Percentiles rank a stretch among this genome's conserved stretches.
These are phyloP conservation scores for Toxotes chatareus DNA, from an alignment of 2,113 vertebrate species.

Conservation along the genomic window DNA sequence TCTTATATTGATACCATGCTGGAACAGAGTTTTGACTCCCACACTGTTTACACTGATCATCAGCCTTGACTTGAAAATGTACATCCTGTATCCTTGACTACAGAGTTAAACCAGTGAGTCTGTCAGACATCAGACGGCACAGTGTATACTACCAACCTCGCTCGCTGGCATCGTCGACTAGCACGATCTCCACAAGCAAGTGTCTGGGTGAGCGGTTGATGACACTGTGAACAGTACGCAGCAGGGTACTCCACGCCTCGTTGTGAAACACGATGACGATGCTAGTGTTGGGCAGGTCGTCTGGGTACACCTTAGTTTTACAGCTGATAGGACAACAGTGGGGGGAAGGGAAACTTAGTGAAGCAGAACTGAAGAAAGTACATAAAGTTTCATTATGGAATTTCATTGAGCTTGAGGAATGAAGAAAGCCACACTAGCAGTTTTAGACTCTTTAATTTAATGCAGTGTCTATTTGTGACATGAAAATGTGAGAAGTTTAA, in stretches of 20 bases:
- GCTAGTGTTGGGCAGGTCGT: constrained; percentile 94
- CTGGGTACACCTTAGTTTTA: constrained; percentile 92
- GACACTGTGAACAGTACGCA: constrained; percentile 93
- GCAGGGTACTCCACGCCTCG: constrained; percentile 97
- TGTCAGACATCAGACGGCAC: background rate
- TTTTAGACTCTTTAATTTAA: background rate
- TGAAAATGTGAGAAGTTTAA: too few species aligned
- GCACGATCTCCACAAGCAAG: constrained; percentile 91
- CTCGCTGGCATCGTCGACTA: constrained; percentile 97
- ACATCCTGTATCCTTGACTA: background rate
- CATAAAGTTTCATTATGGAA: background rate
- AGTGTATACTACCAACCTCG: constrained; percentile 82
- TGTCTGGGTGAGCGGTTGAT: constrained; percentile 91
- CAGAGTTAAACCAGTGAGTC: background rate
- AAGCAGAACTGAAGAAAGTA: background rate
- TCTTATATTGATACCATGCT: background rate
- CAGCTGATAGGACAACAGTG: constrained; percentile 84
- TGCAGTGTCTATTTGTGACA: background rate
- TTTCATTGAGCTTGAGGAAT: too few species aligned
- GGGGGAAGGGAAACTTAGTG: background rate
- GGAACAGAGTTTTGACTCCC: constrained; percentile 1
- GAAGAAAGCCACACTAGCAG: background rate
- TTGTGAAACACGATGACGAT: constrained; percentile 99
- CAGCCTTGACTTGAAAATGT: background rate
- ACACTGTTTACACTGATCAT: background rate